Base-by-base conservation (phyloP, 2,888 invertebrate species). In the Morpho deidamia region DNA sequence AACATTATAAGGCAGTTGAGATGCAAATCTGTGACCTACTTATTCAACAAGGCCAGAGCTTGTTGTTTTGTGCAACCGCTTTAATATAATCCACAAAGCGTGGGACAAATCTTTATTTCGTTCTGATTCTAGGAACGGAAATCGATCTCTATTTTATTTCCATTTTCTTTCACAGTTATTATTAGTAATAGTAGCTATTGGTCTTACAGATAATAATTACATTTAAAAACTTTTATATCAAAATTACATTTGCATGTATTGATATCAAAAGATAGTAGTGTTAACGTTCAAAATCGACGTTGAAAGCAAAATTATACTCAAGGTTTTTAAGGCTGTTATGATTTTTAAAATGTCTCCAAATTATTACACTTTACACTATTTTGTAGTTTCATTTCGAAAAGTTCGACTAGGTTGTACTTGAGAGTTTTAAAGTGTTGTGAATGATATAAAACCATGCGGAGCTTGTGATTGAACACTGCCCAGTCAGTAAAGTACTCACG, bases 1-100 rank as follows among this genome's bases (percentile, higher is more conserved):
- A 56, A 54, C 56, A 55, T 54, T 55, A 50, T 53, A 59, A 53
- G 52, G 58, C 45, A 65, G 55, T 60, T 66, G 61, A 61, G 59
- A 64, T 68, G 64, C 59, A 68, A 70, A 69, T 68, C 66, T 63
- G 62, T 66, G 67, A 59, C 61, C 65, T 61, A 68, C 65, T 69
- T 71, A 56, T 60, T 56, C 54, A 55, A 59, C 58, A 63, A 65
- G 63, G 64, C 60, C 67, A 61, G 62, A 65, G 61, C 65, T 66
- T 64, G 65, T 64, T 69, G 66, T 64, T 63, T 68, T 65, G 65
- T 58, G 43, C 46, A 52, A 57, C 55, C 63, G 59, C 60, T 67
- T 11, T 62, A 58, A 57, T 59, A 53, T 55, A 60, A 65, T 60
- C 65, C 63, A 63, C 64, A 63, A 56, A 48, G 44, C 37, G 45